phyloP scores from a whole-genome alignment of 2,113 vertebrate species.

The Brienomyrus longianalis region DNA sequence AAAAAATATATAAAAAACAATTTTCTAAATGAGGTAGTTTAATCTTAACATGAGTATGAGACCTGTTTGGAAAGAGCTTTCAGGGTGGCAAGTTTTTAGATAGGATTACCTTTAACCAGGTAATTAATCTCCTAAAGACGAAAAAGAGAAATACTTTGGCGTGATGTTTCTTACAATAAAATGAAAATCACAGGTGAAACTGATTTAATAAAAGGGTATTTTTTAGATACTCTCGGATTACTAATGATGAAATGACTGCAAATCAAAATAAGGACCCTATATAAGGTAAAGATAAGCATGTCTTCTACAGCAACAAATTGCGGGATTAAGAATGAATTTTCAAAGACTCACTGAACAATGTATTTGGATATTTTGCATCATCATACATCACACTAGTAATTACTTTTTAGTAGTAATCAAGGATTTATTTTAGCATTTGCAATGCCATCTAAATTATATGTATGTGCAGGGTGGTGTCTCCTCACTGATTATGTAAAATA shows the following conservation, averaged over 20 bases:
- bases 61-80: not conserved
- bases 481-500: not conserved
- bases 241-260: not conserved
- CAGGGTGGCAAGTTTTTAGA: not conserved
- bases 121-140: not conserved
- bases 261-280: not conserved
- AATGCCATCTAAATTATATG: not conserved
- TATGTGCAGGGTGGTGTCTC: not conserved
- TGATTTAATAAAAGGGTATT: not conserved
- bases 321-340: not conserved
- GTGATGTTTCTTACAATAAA: not conserved
- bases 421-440: not conserved
- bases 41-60: not conserved
- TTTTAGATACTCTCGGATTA: not conserved
- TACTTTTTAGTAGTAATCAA: not conserved
- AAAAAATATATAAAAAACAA: not conserved
- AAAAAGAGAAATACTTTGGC: not conserved
- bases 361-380: not conserved
- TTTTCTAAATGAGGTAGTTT: not conserved
- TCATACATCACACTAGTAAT: not conserved
- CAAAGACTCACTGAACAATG: not conserved
- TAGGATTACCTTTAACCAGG: not conserved
- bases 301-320: not conserved
- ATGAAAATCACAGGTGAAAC: not conserved
- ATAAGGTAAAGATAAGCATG: not conserved